Evolutionary conservation across 2,888 invertebrate genomes (phyloP).

Genomic region (Sinotaia quadrata): DNA sequence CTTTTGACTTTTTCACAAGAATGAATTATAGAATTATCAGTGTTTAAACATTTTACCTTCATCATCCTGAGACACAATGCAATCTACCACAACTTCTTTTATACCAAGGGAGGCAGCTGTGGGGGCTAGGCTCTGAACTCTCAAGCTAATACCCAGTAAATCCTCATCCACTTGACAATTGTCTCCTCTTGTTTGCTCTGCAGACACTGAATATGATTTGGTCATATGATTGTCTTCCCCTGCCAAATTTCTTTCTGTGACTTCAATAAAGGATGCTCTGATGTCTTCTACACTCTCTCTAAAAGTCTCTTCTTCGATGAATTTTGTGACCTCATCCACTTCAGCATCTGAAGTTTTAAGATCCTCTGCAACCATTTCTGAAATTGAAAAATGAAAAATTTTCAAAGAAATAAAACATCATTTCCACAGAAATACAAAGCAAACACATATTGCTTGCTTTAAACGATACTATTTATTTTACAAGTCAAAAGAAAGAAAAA

Average conservation of each 20-base stretch:
- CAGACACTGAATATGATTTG: neutral
- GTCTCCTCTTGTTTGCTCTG: neutral
- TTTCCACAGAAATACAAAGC: neutral
- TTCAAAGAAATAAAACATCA: neutral
- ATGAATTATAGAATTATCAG: too few relatives aligned
- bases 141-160: slow-evolving; percentile 8
- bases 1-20: too few relatives aligned
- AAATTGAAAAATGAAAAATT: slow-evolving; percentile 11
- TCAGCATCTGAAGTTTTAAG: slow-evolving; percentile 22
- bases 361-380: slow-evolving; percentile 34
- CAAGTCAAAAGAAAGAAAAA: too few relatives aligned
- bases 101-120: slow-evolving; percentile 84
- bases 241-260: neutral
- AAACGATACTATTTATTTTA: too few relatives aligned
- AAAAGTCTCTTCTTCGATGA: slow-evolving; percentile 44
- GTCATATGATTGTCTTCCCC: neutral
- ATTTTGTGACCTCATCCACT: slow-evolving; percentile 32
- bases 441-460: too few relatives aligned
- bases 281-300: slow-evolving; percentile 52
- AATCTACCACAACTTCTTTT: slow-evolving; percentile 75
- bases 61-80: slow-evolving; percentile 27
- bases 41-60: slow-evolving; percentile 13
- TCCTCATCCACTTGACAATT: neutral
- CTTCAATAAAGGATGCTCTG: slow-evolving; percentile 68
- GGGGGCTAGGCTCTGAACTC: slow-evolving; percentile 42